Conservation (phyloP, 2,797 vertebrate genomes). For the Siniperca undulata region DNA sequence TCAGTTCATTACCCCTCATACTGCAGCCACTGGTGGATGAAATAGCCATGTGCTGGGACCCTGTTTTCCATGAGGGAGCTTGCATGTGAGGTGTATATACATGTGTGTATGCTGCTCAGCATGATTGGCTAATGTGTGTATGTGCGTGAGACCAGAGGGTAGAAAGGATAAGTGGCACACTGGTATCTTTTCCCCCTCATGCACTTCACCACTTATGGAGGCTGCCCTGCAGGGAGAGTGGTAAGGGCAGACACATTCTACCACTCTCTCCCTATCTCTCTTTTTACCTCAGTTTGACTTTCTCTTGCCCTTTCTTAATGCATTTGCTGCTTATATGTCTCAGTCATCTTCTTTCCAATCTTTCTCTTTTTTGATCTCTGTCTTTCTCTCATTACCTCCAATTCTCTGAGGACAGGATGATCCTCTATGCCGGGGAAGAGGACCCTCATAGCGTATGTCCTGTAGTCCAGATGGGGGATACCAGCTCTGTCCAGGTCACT, state of each 20-base stretch:
- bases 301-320: conserved; percentile 29
- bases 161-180: conserved; percentile 59
- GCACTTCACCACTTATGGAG: conserved; percentile 58
- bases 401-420: conserved; percentile 94
- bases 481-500: conserved; percentile 95
- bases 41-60: conserved; percentile 77
- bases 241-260: conserved; percentile 26
- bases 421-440: conserved; percentile 98
- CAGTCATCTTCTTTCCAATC: conserved; percentile 79
- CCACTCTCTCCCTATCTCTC: conserved; percentile 16
- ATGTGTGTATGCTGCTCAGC: conserved; percentile 29
- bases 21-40: conserved; percentile 78
- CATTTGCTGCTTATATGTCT: conserved; percentile 22
- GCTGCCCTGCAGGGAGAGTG: conserved; percentile 49
- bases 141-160: conserved; percentile 43
- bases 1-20: conserved; percentile 81
- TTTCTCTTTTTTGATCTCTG: conserved; percentile 89
- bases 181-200: conserved; percentile 59
- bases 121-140: conserved; percentile 31
- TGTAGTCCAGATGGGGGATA: conserved; percentile 95
- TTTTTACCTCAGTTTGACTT: conserved; percentile 49
- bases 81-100: conserved; percentile 39
- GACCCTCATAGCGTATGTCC: conserved; percentile 95
- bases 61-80: conserved; percentile 69
- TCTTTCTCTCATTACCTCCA: conserved; percentile 92